A percentile compares a stretch with the other conserved stretches of the same genome.
phyloP scores from a whole-genome alignment of 2,113 vertebrate genomes.

The Psammodynastes pulverulentus region DNA sequence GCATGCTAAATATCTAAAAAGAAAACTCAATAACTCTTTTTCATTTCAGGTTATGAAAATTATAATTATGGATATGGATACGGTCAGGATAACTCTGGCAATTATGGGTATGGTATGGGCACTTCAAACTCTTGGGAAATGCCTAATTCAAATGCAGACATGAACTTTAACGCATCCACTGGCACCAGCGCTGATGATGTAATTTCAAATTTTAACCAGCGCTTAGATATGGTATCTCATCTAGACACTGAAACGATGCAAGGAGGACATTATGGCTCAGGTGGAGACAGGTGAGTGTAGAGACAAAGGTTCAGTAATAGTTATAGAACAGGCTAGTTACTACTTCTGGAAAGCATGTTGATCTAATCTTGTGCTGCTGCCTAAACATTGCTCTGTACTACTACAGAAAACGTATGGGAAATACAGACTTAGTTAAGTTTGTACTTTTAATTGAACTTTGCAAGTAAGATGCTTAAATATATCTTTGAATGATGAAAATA shows the following conservation, averaged over 20 bases:
- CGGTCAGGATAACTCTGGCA: constrained; percentile 64
- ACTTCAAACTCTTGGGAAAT: constrained; percentile 70
- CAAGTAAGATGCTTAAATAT: background rate
- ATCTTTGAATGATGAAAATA: background rate
- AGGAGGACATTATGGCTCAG: constrained; percentile 62
- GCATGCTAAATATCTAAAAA: background rate
- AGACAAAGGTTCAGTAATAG: background rate
- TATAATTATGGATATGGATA: constrained; percentile 73
- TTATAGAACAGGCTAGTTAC: background rate
- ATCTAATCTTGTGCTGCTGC: background rate
- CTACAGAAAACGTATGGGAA: background rate
- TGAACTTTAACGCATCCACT: constrained; percentile 52
- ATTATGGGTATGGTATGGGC: constrained; percentile 68
- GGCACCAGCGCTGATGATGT: constrained; percentile 76
- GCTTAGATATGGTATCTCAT: constrained; percentile 81
- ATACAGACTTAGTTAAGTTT: background rate
- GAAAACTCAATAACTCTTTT: constrained; percentile 1
- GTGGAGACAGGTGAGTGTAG: constrained; percentile 66
- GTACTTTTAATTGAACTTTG: background rate
- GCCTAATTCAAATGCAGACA: constrained; percentile 61
- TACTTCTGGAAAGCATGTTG: background rate
- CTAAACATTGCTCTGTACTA: background rate
- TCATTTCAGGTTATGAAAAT: constrained; percentile 67
- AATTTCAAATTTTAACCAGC: constrained; percentile 86
- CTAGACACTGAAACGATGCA: constrained; percentile 64